Percentiles rank a stretch among this genome's conserved stretches.
Conservation (phyloP, 2,888 invertebrate species). For the Microdon myrmicae region DNA sequence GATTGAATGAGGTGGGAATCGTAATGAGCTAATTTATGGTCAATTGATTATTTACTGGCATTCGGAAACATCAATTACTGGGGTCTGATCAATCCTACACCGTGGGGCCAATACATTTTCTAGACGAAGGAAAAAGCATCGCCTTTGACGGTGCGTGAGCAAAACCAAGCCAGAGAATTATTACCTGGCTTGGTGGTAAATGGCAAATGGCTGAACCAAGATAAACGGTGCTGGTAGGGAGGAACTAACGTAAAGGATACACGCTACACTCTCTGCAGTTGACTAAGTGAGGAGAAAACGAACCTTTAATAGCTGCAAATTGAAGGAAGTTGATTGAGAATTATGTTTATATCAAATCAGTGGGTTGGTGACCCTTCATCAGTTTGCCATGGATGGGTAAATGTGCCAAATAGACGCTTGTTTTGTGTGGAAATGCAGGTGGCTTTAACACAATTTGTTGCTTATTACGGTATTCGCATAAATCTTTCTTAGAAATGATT, state of each 20-base stretch:
- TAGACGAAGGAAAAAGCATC: neutral
- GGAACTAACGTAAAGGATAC: constrained; percentile 2
- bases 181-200: constrained; percentile 44
- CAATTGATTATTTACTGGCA: constrained; percentile 67
- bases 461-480: no score
- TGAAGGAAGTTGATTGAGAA: constrained; percentile 39
- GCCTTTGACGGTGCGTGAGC: constrained; percentile 11
- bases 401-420: neutral
- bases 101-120: neutral
- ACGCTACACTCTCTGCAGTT: neutral
- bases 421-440: no score
- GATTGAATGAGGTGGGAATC: constrained; percentile 53
- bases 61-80: constrained; percentile 66
- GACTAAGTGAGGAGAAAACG: constrained; percentile 17
- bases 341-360: constrained; percentile 46
- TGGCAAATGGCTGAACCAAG: constrained; percentile 43
- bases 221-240: constrained; percentile 41
- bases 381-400: constrained; percentile 11
- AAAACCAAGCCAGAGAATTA: constrained; percentile 27
- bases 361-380: constrained; percentile 39
- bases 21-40: constrained; percentile 67
- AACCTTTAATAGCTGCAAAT: constrained; percentile 41
- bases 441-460: no score
- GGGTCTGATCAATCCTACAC: constrained; percentile 21
- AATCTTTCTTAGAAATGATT: no score